These are phyloP conservation scores for Spea hammondii DNA, from an alignment of 2,797 vertebrate genomes.

Conservation along the genomic window DNA sequence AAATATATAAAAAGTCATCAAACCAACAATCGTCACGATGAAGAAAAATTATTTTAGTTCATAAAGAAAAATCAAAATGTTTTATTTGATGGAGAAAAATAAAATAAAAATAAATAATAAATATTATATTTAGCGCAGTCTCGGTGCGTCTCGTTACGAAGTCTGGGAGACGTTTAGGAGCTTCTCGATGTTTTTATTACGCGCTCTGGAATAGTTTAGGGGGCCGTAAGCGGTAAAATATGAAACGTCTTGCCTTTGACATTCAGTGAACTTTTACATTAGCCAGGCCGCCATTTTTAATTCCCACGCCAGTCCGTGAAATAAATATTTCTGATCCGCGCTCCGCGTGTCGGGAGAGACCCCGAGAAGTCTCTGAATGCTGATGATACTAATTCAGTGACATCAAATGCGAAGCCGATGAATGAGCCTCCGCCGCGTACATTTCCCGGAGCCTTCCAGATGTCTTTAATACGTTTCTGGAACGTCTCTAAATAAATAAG, in stretches of 20 bases:
- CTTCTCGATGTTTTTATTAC: background rate
- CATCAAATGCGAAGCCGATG: background rate
- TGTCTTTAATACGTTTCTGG: background rate
- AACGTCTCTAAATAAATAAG: background rate
- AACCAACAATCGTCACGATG: too few species aligned
- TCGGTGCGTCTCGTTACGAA: background rate
- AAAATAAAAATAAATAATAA: too few species aligned
- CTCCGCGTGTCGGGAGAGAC: background rate
- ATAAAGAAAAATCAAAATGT: too few species aligned
- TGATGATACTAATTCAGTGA: conserved; percentile 21
- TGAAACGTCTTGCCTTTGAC: background rate
- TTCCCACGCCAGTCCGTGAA: background rate
- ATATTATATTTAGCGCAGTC: too few species aligned
- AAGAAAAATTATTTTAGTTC: too few species aligned
- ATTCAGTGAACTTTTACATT: background rate
- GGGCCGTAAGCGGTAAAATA: background rate
- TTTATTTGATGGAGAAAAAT: too few species aligned
- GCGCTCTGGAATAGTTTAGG: background rate
- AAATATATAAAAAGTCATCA: too few species aligned
- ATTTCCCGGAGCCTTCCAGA: background rate
- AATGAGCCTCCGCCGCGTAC: background rate
- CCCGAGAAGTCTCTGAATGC: conserved; percentile 13
- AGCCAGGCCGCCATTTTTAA: background rate
- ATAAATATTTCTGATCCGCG: background rate
- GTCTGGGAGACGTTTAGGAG: background rate